Base-by-base conservation (phyloP, 2,888 invertebrate species). In the Meiosimyza platycephala region DNA sequence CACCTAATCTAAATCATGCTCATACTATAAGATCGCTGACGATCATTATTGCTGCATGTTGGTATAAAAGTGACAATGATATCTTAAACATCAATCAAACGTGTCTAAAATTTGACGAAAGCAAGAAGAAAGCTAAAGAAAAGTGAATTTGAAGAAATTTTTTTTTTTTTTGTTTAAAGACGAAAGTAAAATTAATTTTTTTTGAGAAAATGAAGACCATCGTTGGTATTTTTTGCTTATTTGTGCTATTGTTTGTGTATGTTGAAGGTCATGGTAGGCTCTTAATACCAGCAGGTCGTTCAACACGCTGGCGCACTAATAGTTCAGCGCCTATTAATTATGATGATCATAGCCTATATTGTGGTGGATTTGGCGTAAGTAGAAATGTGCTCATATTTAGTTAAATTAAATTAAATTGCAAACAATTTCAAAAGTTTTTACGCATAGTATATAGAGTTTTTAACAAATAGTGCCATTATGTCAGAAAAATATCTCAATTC, bases 251-350 rank as follows among this genome's bases (percentile, higher is more conserved):
- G 52, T 40, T 63, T 28, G 63, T 47, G 16, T 62, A n/a, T 11
- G 22, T 54, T 11, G 40, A 54, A 28, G 89, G 87, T 2, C 90
- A 90, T 80, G 90, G 90, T 4, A 89, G 88, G 87, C 81, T 91
- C 79, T 75, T 89, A 79, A 87, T 88, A 57, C 90, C 91, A 1
- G 86, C 88, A 0, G 88, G 88, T 71, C 84, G 91, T 72, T 88
- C 88, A 18, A 89, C 90, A 4, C 87, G 90, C 28, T 91, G 90
- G 90, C 86, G 90, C 33, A 84, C 82, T 66, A 87, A 89, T 74
- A 83, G 82, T 33, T 71, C 84, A 4, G 89, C 89, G 1, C 88
- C 89, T 0, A 74, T 68, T 1, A 89, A 91, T 81, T 90, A 88
- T 78, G 84, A 89, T 69, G 91, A 91, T 78, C 89, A 87, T 78